A percentile compares a stretch with the other conserved stretches of the same genome.
phyloP scores from a whole-genome alignment of 2,113 vertebrate species.

The Dunckerocampus dactyliophorus region DNA sequence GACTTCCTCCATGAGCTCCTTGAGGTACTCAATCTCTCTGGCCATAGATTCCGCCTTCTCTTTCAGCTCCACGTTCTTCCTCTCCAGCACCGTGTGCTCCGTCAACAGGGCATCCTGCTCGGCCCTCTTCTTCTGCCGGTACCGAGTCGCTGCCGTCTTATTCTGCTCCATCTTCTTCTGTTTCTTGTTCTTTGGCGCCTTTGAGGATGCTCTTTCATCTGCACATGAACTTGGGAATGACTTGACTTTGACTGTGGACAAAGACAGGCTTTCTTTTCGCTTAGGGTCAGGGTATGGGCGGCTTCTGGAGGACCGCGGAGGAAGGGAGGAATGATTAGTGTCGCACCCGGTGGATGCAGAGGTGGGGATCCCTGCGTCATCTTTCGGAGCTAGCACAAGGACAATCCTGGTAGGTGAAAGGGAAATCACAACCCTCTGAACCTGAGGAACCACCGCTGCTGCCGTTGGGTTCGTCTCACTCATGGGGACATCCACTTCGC shows the following conservation, averaged over 20 bases:
- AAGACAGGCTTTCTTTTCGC: slow-evolving; percentile 65
- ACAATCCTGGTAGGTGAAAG: slow-evolving; percentile 65
- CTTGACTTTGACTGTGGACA: slow-evolving; percentile 14
- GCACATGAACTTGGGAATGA: background rate
- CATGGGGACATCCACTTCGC: slow-evolving; percentile 70
- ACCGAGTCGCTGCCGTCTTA: slow-evolving; percentile 88
- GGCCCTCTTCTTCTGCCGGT: slow-evolving; percentile 85
- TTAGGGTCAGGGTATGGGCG: slow-evolving; percentile 57
- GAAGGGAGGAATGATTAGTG: slow-evolving; percentile 20
- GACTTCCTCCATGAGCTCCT: slow-evolving; percentile 91
- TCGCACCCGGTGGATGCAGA: slow-evolving; percentile 18
- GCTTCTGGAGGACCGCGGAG: slow-evolving; percentile 37
- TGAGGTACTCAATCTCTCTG: slow-evolving; percentile 90
- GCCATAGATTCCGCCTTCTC: slow-evolving; percentile 84
- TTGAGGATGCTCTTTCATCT: slow-evolving; percentile 25
- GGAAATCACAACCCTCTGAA: slow-evolving; percentile 60
- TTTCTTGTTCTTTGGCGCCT: slow-evolving; percentile 75
- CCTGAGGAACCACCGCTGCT: slow-evolving; percentile 33
- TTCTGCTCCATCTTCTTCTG: slow-evolving; percentile 95
- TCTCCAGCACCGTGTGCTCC: slow-evolving; percentile 77
- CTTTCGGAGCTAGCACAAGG: slow-evolving; percentile 60
- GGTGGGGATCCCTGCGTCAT: slow-evolving; percentile 27
- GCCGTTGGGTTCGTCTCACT: slow-evolving; percentile 49
- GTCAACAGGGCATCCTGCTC: slow-evolving; percentile 77
- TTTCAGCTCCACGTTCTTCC: slow-evolving; percentile 80